These are phyloP conservation scores for Amblyjoppa fuscipennis DNA, from an alignment of 2,888 invertebrate species.

Conservation along the genomic window DNA sequence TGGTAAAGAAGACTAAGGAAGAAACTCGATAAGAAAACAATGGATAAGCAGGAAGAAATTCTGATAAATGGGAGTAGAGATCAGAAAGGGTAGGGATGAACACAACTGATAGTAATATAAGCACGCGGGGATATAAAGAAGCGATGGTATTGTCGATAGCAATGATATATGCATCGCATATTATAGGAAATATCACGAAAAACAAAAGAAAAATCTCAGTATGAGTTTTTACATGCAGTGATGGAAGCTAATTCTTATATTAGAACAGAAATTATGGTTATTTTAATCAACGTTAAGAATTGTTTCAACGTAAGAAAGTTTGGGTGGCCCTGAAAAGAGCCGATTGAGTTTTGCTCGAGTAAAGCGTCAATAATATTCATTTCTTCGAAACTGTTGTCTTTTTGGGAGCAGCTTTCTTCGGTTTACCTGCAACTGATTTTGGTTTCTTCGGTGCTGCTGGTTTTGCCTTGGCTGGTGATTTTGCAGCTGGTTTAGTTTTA, in stretches of 20 bases:
- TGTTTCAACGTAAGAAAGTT: slow-evolving; percentile 41
- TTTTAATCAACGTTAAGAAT: neutral
- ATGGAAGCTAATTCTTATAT: no score
- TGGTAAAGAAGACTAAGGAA: no score
- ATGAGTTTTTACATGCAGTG: no score
- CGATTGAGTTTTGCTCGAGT: slow-evolving; percentile 16
- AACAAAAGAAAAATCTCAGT: slow-evolving; percentile 16
- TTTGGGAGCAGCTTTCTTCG: slow-evolving; percentile 51
- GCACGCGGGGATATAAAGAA: no score
- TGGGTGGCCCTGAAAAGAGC: slow-evolving; percentile 64
- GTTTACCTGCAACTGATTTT: slow-evolving; percentile 35
- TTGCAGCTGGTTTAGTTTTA: slow-evolving; percentile 62
- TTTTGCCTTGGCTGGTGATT: slow-evolving; percentile 75
- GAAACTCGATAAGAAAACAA: no score
- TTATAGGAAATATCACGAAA: slow-evolving; percentile 6
- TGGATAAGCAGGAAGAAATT: no score
- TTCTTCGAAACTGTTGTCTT: slow-evolving; percentile 53
- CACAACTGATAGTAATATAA: no score
- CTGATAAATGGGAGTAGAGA: no score
- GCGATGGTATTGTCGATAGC: no score
- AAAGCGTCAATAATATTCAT: slow-evolving; percentile 45
- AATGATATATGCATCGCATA: no score
- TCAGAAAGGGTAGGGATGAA: no score
- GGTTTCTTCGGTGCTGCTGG: slow-evolving; percentile 48
- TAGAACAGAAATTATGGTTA: neutral